A percentile compares a stretch with the other conserved stretches of the same genome.
Conservation (phyloP, 2,888 invertebrate species). For the Agrilus cyanescens region DNA sequence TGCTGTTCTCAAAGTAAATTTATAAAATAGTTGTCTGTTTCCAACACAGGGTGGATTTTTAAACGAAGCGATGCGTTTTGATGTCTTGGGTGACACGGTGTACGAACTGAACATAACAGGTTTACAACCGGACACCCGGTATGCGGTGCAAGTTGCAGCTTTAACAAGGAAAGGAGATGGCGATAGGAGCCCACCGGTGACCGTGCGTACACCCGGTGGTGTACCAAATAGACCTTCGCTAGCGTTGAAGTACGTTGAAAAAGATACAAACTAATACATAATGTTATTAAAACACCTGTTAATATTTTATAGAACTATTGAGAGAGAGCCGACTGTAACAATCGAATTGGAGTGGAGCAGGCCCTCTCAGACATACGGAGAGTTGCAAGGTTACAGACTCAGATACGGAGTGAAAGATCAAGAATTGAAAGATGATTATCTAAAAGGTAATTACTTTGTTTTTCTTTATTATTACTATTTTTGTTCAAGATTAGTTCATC, state of each 20-base stretch:
- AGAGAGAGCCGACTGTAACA: conserved; percentile 75
- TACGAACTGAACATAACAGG: conserved; percentile 75
- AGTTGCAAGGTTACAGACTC: conserved; percentile 74
- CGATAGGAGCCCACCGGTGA: conserved; percentile 74
- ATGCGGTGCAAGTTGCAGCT: conserved; percentile 90
- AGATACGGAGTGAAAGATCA: conserved; percentile 81
- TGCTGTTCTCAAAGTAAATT: background rate
- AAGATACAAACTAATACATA: background rate
- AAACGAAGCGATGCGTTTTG: conserved; percentile 78
- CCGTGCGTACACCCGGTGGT: conserved; percentile 85
- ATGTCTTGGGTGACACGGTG: conserved; percentile 68
- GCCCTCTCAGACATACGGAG: conserved; percentile 82
- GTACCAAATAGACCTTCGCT: conserved; percentile 78
- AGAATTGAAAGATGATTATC: conserved; percentile 57
- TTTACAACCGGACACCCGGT: conserved; percentile 89
- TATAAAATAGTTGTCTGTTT: background rate
- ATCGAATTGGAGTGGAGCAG: conserved; percentile 88
- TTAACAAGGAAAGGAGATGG: conserved; percentile 96
- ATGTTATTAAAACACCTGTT: background rate
- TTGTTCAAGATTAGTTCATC: background rate
- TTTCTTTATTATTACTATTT: background rate
- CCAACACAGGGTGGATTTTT: conserved; percentile 58
- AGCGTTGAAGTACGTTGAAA: conserved; percentile 55
- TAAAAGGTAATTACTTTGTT: conserved; percentile 38
- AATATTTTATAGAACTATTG: conserved; percentile 52